Evolutionary conservation across 2,113 vertebrate species (phyloP), one percentile per base, ranked within the genome.

Genomic region (Empidonax alnorum): DNA sequence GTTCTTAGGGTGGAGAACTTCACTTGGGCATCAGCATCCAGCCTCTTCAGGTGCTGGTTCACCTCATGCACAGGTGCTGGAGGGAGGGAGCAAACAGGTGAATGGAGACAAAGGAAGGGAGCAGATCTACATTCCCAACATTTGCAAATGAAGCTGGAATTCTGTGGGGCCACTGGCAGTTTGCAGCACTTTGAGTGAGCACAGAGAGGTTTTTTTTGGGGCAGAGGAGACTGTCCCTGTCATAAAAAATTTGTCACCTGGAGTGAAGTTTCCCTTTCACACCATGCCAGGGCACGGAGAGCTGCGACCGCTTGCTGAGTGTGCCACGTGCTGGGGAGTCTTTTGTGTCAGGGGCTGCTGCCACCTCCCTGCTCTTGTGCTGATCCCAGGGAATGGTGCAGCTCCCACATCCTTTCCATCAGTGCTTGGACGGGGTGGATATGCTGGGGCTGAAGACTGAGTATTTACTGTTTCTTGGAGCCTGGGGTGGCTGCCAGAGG

Each of bases 271-370:
- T 37, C 35, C 30, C 15, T 44, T 69, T 86, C n/a, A 15, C 27
- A 31, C 53, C 9, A 2, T 3, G 16, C 6, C 20, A 46, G 41
- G 30, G 46, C 39, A 28, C 14, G 35, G 47, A 50, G 61, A 46
- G 59, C 89, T 80, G 67, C n/a, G 89, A 8, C 7, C 13, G 0
- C 46, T 14, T 22, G 20, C n/a, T 23, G n/a, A 42, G 58, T 71
- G 78, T 18, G 30, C 61, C 5, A 1, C 1, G 0, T 23, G 7
- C 5, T 65, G 61, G n/a, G 47, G 41, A n/a, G 41, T 2, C 10
- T 9, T 49, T 69, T 46, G 33, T n/a, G 61, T 12, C 53, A 58
- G 59, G 46, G 71, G 42, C 31, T 61, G 59, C 21, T 80, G 47
- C 53, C 56, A 25, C n/a, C 61, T 66, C 37, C 67, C 42, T 39